Evolutionary conservation across 2,797 vertebrate genomes (phyloP), one percentile per base, ranked within the genome.

Genomic region (Tapirus indicus): DNA sequence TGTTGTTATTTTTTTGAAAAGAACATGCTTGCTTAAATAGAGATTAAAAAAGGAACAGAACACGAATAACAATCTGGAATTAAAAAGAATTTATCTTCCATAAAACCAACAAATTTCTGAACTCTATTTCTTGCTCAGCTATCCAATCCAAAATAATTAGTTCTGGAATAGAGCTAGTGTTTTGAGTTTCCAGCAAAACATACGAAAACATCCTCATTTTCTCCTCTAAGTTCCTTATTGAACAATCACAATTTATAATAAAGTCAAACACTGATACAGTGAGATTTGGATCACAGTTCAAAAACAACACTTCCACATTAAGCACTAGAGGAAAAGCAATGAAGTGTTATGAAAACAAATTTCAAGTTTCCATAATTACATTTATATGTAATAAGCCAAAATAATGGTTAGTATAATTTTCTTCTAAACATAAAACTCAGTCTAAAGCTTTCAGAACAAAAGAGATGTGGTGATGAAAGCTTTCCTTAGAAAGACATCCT

Each of bases 341-440:
- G 20, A 89, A 80, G 60, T 35, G 44, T 41, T 60, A 87, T 8
- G 47, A 94, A 95, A 88, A 91, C n/a, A 87, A 86, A 94, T 79
- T 83, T 54, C 44, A 62, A 64, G 72, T 78, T 85, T 87, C 79
- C 71, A 52, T 52, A 90, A 92, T 80, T 68, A 74, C 20, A 60
- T 91, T 91, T 78, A 64, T 35, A 62, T 52, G 66, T 68, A 38
- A 93, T 85, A 93, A 82, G 66, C 52, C 91, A 96, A 88, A 87
- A 66, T 25, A 93, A 79, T 11, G 52, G 44, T 38, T 56, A 41
- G 6, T 38, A 35, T 68, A 32, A 86, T 87, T 95, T 85, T 88
- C 69, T 97, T 91, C 80, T 94, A 56, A 93, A 90, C 35, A n/a
- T 21, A 74, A 85, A 94, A 89, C 41, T 88, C 88, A 83, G 35